A percentile compares a stretch with the other conserved stretches of the same genome.
Evolutionary conservation across 2,888 invertebrate genomes (phyloP).

Genomic region (Sminthurides aquaticus): DNA sequence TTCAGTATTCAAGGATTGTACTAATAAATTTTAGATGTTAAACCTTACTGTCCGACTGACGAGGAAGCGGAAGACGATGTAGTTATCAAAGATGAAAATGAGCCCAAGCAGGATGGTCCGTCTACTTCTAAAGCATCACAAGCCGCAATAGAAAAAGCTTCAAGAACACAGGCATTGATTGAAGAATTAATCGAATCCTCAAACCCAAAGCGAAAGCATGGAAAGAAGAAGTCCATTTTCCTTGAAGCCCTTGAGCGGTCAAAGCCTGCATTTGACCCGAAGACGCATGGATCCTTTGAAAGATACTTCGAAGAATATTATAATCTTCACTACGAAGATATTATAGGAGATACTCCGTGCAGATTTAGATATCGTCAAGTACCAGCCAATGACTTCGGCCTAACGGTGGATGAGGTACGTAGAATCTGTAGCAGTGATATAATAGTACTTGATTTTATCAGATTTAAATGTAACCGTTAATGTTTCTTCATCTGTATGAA

Average conservation of each 20-base stretch:
- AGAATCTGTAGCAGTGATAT: neutral
- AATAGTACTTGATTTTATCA: neutral
- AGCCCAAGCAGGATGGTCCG: conserved; percentile 36
- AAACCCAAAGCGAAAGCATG: conserved; percentile 32
- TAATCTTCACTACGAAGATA: conserved; percentile 88
- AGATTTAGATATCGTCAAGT: conserved; percentile 88
- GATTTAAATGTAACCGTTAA: too few species aligned
- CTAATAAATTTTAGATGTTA: conserved; percentile 20
- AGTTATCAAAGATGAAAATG: conserved; percentile 45
- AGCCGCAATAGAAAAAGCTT: conserved; percentile 50
- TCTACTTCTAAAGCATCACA: conserved; percentile 49
- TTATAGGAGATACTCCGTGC: conserved; percentile 83
- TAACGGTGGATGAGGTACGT: conserved; percentile 78
- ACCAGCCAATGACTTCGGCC: conserved; percentile 81
- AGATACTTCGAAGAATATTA: conserved; percentile 93
- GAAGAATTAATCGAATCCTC: conserved; percentile 54
- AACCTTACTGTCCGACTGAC: conserved; percentile 22
- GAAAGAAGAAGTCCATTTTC: conserved; percentile 63
- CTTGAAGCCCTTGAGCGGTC: conserved; percentile 62
- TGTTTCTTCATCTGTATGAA: too few species aligned
- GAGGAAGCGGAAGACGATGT: conserved; percentile 21
- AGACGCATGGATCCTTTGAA: conserved; percentile 62
- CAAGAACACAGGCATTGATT: conserved; percentile 46
- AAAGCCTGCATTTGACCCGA: conserved; percentile 79
- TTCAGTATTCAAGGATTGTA: too few species aligned